A percentile compares a stretch with the other conserved stretches of the same genome.
phyloP scores from a whole-genome alignment of 2,888 invertebrate genomes.

The Drosophila lacicola region DNA sequence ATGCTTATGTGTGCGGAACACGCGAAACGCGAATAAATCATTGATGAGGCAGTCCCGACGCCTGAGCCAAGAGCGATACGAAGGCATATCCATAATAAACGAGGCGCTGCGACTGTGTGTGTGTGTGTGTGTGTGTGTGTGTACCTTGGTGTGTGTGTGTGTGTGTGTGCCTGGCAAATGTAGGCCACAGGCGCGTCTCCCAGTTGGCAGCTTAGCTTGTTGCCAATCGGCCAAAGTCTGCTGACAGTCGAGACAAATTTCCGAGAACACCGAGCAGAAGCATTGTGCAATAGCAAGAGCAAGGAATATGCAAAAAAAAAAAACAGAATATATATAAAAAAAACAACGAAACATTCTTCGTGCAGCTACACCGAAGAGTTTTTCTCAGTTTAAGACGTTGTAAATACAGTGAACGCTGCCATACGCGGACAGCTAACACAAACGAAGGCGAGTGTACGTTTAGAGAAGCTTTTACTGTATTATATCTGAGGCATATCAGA shows the following conservation, averaged over 20 bases:
- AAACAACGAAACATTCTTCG: not conserved
- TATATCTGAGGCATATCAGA: too few relatives aligned
- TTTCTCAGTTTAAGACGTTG: not conserved
- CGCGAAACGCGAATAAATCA: conserved; percentile 79
- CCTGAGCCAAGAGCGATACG: conserved; percentile 31
- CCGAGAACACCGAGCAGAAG: conserved; percentile 56
- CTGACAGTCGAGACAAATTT: conserved; percentile 73
- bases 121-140: conserved; percentile 13
- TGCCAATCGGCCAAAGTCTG: conserved; percentile 56
- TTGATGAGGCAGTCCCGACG: conserved; percentile 61
- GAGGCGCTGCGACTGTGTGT: conserved; percentile 9
- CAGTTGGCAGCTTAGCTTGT: conserved; percentile 56
- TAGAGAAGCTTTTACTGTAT: too few relatives aligned
- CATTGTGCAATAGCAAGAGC: conserved; percentile 22
- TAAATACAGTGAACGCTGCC: too few relatives aligned
- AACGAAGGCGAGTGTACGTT: too few relatives aligned
- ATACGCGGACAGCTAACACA: too few relatives aligned
- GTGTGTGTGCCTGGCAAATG: conserved; percentile 54
- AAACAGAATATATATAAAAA: not conserved
- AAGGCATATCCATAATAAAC: conserved; percentile 38
- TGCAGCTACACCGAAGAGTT: conserved; percentile 7
- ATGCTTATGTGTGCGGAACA: conserved; percentile 44
- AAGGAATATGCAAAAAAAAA: conserved; percentile 18
- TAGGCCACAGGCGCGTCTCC: conserved; percentile 71
- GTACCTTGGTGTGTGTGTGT: conserved; percentile 10